These are phyloP conservation scores for Pelecanus crispus DNA, from an alignment of 2,113 vertebrate species.

Conservation along the genomic window DNA sequence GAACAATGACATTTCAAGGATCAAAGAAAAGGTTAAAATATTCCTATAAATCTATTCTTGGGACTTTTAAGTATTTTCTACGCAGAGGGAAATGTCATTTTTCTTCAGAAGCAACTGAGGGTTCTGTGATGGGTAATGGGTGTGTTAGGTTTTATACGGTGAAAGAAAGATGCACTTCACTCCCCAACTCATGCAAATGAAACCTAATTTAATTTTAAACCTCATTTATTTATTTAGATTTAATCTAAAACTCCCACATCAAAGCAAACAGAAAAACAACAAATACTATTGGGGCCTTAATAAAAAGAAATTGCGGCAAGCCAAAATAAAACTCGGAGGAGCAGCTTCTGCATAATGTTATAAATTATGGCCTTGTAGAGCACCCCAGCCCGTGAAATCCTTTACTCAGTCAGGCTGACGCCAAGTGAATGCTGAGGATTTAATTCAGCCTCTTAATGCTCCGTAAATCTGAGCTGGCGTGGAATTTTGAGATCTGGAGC, in stretches of 20 bases:
- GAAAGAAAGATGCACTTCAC: constrained; percentile 35
- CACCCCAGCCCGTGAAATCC: constrained; percentile 56
- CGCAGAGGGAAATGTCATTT: constrained; percentile 72
- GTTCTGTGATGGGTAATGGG: constrained; percentile 37
- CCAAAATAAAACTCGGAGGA: constrained; percentile 54
- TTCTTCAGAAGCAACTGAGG: constrained; percentile 51
- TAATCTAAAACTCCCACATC: constrained; percentile 61
- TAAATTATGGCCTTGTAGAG: constrained; percentile 65
- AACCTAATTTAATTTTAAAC: constrained; percentile 57
- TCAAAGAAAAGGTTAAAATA: constrained; percentile 87
- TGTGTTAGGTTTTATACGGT: constrained; percentile 1
- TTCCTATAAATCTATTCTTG: constrained; percentile 82
- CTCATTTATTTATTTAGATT: constrained; percentile 61
- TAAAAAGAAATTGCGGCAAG: constrained; percentile 62
- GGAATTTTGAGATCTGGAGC: constrained; percentile 47
- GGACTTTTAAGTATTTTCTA: constrained; percentile 76
- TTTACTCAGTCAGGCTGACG: constrained; percentile 51
- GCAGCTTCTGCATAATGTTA: constrained; percentile 42
- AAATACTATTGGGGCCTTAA: constrained; percentile 54
- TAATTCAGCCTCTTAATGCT: constrained; percentile 59
- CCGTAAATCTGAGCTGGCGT: constrained; percentile 44
- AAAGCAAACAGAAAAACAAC: constrained; percentile 63
- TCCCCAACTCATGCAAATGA: constrained; percentile 12
- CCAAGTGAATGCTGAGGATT: constrained; percentile 50
- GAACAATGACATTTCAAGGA: constrained; percentile 86